Evolutionary conservation across 1,140 invertebrate species (phyloP), one percentile per base, ranked within the genome.

Genomic region (Drosophila mojavensis): DNA sequence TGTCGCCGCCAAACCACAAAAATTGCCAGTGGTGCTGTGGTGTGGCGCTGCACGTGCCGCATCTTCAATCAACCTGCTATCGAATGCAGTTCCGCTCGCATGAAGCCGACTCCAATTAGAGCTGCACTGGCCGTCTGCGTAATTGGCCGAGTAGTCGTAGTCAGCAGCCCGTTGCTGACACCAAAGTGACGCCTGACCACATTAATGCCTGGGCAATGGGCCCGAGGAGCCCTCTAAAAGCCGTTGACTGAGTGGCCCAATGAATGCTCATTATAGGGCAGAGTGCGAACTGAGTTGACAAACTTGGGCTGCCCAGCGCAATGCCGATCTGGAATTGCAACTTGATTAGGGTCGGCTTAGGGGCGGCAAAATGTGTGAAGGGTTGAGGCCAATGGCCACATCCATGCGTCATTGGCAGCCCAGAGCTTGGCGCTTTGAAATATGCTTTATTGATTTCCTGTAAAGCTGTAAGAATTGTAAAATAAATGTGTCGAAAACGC

Each of bases 371-470:
- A 39, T 33, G 28, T 30, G 33, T 39, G 6, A 4, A 39, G 11
- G 11, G 43, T 1, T 7, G 33, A 10, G 7, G 7, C 6, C 5
- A 43, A 5, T 17, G 17, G 17, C n/a, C n/a, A 9, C 45, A 30
- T 4, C 15, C 64, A 43, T 24, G 56, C 55, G 43, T 33, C 55
- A 43, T 28, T 61, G 13, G 48, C 68, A 69, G 56, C 39, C 41
- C 70, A 45, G 54, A 50, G 51, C 62, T 73, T 80, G 59, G 53
- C 71, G 61, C 70, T 73, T 66, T 90, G 75, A 90, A 86, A 90
- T 86, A 90, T 90, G 72, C 79, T 90, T 71, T 78, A 90, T 90
- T 81, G 85, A 90, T 90, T 90, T 85, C 70, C 81, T 66, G 78
- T 75, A 68, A 76, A 85, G 75, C 54, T 76, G 64, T 39, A 63